Evolutionary conservation across 2,113 vertebrate species (phyloP).

Genomic region (Emydocephalus ijimae): DNA sequence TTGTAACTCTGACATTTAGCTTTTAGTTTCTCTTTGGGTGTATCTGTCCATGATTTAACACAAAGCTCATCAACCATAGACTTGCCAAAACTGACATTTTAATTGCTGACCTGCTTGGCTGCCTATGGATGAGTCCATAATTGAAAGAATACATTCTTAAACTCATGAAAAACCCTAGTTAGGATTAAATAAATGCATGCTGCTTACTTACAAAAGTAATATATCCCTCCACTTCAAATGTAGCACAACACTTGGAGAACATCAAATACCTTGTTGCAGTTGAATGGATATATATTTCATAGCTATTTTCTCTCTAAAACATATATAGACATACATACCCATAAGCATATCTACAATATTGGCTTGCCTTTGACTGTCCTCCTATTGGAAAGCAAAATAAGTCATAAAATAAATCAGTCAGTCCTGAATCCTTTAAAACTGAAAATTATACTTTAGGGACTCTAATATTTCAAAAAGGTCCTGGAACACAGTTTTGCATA

Average conservation of each 20-base stretch:
- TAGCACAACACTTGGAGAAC: background rate
- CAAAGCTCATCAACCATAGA: background rate
- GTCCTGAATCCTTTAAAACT: background rate
- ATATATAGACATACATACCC: too few species aligned
- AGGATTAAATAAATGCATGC: background rate
- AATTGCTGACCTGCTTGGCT: background rate
- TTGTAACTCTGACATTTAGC: background rate
- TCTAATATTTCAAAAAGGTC: constrained; percentile 17
- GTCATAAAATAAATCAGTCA: background rate
- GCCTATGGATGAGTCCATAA: background rate
- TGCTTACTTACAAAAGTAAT: background rate
- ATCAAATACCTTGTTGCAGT: background rate
- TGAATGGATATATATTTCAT: background rate
- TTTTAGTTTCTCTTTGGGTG: background rate
- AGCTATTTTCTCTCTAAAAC: background rate
- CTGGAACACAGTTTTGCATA: background rate
- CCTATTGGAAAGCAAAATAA: background rate
- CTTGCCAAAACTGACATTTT: background rate
- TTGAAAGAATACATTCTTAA: background rate
- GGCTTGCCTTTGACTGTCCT: background rate
- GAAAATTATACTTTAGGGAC: background rate
- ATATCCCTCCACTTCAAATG: background rate
- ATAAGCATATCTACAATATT: background rate
- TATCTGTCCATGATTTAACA: background rate
- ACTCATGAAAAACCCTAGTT: background rate